Evolutionary conservation across 2,888 invertebrate species (phyloP).

Genomic region (Stenolophus ochropezus): DNA sequence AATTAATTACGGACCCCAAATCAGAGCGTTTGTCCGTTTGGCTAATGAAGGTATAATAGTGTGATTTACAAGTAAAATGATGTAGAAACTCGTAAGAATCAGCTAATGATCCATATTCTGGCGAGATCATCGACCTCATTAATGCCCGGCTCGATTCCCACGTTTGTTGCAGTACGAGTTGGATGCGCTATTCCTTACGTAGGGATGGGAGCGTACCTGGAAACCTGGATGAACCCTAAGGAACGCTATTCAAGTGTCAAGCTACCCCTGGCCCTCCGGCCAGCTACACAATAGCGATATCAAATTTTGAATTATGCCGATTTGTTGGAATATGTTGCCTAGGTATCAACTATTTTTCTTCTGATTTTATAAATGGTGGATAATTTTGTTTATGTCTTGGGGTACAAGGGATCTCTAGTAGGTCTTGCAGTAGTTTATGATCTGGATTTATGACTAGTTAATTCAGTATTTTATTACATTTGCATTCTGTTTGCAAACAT

Average conservation of each 20-base stretch:
- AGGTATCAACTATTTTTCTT: conserved; percentile 20
- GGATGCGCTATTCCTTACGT: conserved; percentile 30
- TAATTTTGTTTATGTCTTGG: conserved; percentile 36
- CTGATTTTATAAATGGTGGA: conserved; percentile 35
- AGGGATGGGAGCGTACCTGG: conserved; percentile 42
- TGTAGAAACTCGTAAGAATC: conserved; percentile 2
- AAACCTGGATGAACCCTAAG: background rate
- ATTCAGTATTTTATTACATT: conserved; percentile 8
- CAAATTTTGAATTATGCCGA: conserved; percentile 54
- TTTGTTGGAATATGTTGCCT: conserved; percentile 53
- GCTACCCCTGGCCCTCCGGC: conserved; percentile 63
- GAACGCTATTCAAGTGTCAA: conserved; percentile 50
- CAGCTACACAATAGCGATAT: conserved; percentile 34
- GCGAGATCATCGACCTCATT: conserved; percentile 40
- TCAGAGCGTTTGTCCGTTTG: background rate
- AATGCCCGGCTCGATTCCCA: conserved; percentile 25
- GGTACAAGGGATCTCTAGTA: background rate
- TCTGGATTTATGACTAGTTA: conserved; percentile 9
- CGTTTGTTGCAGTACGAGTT: conserved; percentile 23
- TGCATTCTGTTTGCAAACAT: conserved; percentile 19
- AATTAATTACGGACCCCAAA: conserved; percentile 26
- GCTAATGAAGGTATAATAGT: conserved; percentile 21
- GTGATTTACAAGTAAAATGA: conserved; percentile 5
- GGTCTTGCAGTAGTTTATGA: background rate
- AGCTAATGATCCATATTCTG: conserved; percentile 42